Evolutionary conservation across 2,888 invertebrate species (phyloP), one percentile per base, ranked within the genome.

Genomic region (Laothoe populi): DNA sequence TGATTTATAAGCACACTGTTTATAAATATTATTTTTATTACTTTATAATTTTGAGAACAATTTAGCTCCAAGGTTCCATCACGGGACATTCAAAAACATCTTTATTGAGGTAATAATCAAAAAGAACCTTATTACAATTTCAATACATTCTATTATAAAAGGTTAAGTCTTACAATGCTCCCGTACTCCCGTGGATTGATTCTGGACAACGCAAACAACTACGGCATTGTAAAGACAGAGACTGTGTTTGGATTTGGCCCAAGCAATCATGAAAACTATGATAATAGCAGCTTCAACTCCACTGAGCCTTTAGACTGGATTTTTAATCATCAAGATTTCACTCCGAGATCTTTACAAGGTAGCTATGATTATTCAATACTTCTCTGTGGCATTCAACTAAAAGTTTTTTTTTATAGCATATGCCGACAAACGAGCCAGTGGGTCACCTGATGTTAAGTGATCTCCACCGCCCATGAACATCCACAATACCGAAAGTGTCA

Each of bases 191-290:
- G 81, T 8, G 84, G 83, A 0, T 60, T 87, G 1, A 79, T 89
- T 35, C 64, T 87, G 21, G 84, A 88, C 62, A 86, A 82, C 45
- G 63, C 81, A 0, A 87, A 77, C 68, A 85, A 89, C 64, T 88
- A 86, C 66, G 85, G 87, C 0, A 84, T 88, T 62, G 82, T 88
- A 21, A 90, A 89, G 62, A 88, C 87, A 0, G 88, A 90, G 64
- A 82, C 87, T 0, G 65, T 88, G 0, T 83, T 90, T 62, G 84
- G 85, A 0, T 88, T 87, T 61, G 73, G 75, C 2, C 82, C 82
- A 0, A 63, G 69, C 0, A 78, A 75, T 49, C 69, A 74, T 60
- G 71, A 77, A 24, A 75, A 71, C 26, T 82, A 80, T 64, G 73
- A 77, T 35, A 81, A 84, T 26, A 66, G 70, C 4, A 78, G 69